Conservation (phyloP, 2,888 invertebrate species). For the Gasteruption jaculator region DNA sequence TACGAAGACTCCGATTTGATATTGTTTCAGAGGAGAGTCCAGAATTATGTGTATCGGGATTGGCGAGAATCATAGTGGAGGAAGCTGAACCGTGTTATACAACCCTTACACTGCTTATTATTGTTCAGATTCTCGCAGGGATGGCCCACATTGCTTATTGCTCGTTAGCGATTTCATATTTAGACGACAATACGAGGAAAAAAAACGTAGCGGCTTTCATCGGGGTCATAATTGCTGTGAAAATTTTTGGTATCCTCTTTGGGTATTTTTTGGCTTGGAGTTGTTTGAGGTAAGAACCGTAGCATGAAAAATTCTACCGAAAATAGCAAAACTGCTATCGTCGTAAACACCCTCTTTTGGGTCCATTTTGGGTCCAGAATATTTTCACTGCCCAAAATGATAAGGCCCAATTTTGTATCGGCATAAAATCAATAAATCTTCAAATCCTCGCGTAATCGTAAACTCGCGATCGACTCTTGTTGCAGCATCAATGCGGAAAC, state of each 20-base stretch:
- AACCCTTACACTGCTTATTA: conserved; percentile 51
- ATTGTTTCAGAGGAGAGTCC: conserved; percentile 33
- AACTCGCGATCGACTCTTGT: too few relatives aligned
- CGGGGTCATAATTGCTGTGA: conserved; percentile 35
- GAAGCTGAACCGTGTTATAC: conserved; percentile 38
- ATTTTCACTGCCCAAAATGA: too few relatives aligned
- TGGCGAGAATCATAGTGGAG: conserved; percentile 27
- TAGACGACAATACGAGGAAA: conserved; percentile 60
- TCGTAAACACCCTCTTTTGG: too few relatives aligned
- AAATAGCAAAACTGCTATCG: conserved; percentile 1
- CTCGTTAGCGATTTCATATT: conserved; percentile 58
- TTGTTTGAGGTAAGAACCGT: conserved; percentile 34
- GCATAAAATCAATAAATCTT: too few relatives aligned
- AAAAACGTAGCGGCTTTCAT: conserved; percentile 52
- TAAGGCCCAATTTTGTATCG: too few relatives aligned
- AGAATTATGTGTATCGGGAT: conserved; percentile 29
- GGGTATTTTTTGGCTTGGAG: conserved; percentile 43
- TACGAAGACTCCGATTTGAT: neutral
- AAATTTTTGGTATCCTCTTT: conserved; percentile 35
- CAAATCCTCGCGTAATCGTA: too few relatives aligned
- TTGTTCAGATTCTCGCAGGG: conserved; percentile 53
- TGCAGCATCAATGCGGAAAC: conserved; percentile 37
- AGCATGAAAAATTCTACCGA: conserved; percentile 1
- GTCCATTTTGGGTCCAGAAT: too few relatives aligned
- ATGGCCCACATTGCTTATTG: conserved; percentile 54